Conservation (phyloP, 2,797 vertebrate species). For the Spinus pinus region DNA sequence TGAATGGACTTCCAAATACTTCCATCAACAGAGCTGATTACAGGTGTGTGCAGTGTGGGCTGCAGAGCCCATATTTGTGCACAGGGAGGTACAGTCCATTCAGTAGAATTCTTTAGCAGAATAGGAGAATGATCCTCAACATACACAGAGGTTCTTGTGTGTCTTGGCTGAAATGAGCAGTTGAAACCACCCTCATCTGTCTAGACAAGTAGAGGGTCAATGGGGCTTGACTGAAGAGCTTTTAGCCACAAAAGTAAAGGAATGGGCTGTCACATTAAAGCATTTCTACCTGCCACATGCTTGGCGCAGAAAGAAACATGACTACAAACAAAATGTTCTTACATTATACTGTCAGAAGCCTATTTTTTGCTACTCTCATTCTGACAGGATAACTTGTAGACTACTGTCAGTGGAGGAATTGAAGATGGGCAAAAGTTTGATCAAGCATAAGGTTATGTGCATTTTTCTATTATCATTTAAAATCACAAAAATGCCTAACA, state of each 20-base stretch:
- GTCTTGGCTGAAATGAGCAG: background rate
- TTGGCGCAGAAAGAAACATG: slow-evolving; percentile 56
- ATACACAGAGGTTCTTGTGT: background rate
- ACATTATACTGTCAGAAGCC: slow-evolving; percentile 53
- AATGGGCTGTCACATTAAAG: slow-evolving; percentile 56
- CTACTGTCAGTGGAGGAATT: slow-evolving; percentile 52
- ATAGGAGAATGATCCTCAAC: background rate
- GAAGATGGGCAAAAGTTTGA: slow-evolving; percentile 23
- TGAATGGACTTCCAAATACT: background rate
- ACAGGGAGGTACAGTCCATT: background rate
- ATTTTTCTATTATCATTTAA: slow-evolving; percentile 30
- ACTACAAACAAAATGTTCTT: slow-evolving; percentile 58
- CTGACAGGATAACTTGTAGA: slow-evolving; percentile 63
- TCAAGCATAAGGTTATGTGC: slow-evolving; percentile 54
- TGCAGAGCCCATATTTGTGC: background rate
- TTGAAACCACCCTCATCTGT: background rate
- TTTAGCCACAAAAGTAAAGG: slow-evolving; percentile 23
- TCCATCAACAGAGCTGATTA: background rate
- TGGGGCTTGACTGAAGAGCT: slow-evolving; percentile 1
- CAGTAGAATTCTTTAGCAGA: background rate
- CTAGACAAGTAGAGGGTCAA: background rate
- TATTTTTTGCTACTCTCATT: slow-evolving; percentile 50
- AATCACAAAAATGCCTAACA: slow-evolving; percentile 30
- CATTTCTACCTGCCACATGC: slow-evolving; percentile 24
- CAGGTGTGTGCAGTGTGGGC: background rate